Percentiles rank a stretch among this genome's conserved stretches.
phyloP scores from a whole-genome alignment of 2,888 invertebrate species.

The Cerastoderma edule region DNA sequence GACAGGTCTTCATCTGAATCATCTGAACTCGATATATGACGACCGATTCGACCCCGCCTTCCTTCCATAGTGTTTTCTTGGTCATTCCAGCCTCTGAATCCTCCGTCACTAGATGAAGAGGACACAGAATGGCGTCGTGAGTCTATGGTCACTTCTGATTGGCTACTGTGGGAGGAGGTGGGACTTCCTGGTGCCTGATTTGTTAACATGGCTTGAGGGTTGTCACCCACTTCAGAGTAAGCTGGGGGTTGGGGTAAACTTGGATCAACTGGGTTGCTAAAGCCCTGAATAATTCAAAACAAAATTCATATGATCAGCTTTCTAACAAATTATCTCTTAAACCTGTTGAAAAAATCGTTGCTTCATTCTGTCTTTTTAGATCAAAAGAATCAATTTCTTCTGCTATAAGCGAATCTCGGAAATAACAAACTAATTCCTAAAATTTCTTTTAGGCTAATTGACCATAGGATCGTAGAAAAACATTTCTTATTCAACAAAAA shows the following conservation, averaged over 20 bases:
- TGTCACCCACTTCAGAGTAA: conserved; percentile 43
- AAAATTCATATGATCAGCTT: neutral
- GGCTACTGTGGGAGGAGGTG: conserved; percentile 55
- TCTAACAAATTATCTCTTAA: neutral
- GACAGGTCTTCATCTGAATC: conserved; percentile 17
- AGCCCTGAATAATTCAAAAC: conserved; percentile 42
- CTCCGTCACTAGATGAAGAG: conserved; percentile 51
- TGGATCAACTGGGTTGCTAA: conserved; percentile 53
- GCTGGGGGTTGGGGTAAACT: conserved; percentile 53
- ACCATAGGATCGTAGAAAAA: no score
- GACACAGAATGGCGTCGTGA: conserved; percentile 49
- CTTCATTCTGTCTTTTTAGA: no score
- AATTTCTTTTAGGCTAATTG: no score
- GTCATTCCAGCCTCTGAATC: conserved; percentile 26
- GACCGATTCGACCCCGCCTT: conserved; percentile 40
- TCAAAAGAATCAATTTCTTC: no score
- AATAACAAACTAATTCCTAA: no score
- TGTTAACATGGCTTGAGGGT: neutral
- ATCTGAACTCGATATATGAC: conserved; percentile 54
- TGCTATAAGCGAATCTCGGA: no score
- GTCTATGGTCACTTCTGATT: conserved; percentile 51
- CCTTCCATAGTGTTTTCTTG: conserved; percentile 34
- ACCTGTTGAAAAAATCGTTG: no score
- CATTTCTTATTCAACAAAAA: no score
- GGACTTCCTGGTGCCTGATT: conserved; percentile 46